Evolutionary conservation across 1,140 invertebrate species (phyloP).

Genomic region (Drosophila bocqueti): DNA sequence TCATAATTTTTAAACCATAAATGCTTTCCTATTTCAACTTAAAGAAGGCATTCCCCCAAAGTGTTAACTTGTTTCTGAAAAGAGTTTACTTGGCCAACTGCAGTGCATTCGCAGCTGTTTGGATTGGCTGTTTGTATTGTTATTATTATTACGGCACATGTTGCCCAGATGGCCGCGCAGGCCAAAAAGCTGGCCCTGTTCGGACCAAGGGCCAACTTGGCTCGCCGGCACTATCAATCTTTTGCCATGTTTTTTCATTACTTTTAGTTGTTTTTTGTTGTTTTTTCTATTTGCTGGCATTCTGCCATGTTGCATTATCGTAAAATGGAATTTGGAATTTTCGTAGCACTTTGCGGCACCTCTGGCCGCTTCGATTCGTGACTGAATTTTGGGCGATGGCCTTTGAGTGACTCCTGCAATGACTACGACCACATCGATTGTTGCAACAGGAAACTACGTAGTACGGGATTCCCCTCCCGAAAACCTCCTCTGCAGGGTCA

Average conservation of each 20-base stretch:
- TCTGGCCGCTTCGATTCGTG: constrained; percentile 46
- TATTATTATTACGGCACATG: constrained; percentile 61
- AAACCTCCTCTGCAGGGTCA: constrained; percentile 16
- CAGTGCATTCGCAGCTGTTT: constrained; percentile 42
- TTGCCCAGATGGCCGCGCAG: constrained; percentile 23
- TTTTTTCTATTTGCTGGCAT: constrained; percentile 30
- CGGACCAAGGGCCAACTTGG: constrained; percentile 39
- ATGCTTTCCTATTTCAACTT: not conserved
- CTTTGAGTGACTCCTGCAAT: constrained; percentile 64
- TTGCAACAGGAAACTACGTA: constrained; percentile 8
- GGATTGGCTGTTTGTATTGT: constrained; percentile 41
- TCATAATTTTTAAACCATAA: not conserved
- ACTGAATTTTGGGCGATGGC: constrained; percentile 12
- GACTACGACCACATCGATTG: constrained; percentile 52
- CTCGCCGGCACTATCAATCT: constrained; percentile 49
- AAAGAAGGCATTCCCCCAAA: constrained; percentile 1
- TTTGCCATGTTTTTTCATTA: constrained; percentile 32
- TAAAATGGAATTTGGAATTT: constrained; percentile 69
- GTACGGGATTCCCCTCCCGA: not conserved
- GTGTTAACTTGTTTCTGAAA: constrained; percentile 1
- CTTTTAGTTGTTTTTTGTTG: constrained; percentile 1
- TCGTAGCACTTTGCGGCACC: constrained; percentile 44
- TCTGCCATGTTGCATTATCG: constrained; percentile 61
- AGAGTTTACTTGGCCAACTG: constrained; percentile 31
- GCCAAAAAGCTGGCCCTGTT: constrained; percentile 17